Conservation (phyloP, 2,113 vertebrate genomes). For the Mesitornis unicolor region DNA sequence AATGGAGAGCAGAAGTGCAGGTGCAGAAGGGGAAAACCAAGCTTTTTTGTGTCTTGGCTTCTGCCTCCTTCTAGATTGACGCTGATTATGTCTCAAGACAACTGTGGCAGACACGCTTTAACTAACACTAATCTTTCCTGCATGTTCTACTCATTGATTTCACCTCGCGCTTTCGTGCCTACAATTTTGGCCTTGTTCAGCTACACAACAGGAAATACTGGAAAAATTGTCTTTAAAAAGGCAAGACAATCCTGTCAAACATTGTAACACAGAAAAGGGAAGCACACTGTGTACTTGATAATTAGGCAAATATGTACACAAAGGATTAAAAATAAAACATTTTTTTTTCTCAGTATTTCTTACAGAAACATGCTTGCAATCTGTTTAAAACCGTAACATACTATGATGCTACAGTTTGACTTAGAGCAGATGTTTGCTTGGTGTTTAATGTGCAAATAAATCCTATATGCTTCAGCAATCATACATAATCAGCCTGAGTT, state of each 20-base stretch:
- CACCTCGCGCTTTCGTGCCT: neutral
- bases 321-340: neutral
- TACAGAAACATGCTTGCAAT: neutral
- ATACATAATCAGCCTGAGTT: neutral
- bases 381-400: neutral
- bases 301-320: neutral
- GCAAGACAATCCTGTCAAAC: neutral
- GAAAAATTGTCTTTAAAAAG: neutral
- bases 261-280: accelerated
- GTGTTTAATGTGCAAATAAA: neutral
- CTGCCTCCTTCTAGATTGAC: neutral
- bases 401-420: neutral
- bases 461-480: neutral
- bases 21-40: neutral
- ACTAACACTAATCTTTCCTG: neutral
- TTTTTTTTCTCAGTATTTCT: neutral
- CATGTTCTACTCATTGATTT: neutral
- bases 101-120: neutral
- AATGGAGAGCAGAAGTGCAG: neutral
- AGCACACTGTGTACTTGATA: neutral
- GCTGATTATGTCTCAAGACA: neutral
- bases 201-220: neutral
- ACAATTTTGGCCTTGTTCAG: neutral
- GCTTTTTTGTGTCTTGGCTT: neutral
- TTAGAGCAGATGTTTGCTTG: neutral